Evolutionary conservation across 2,888 invertebrate genomes (phyloP).

Genomic region (Chesias legatella): DNA sequence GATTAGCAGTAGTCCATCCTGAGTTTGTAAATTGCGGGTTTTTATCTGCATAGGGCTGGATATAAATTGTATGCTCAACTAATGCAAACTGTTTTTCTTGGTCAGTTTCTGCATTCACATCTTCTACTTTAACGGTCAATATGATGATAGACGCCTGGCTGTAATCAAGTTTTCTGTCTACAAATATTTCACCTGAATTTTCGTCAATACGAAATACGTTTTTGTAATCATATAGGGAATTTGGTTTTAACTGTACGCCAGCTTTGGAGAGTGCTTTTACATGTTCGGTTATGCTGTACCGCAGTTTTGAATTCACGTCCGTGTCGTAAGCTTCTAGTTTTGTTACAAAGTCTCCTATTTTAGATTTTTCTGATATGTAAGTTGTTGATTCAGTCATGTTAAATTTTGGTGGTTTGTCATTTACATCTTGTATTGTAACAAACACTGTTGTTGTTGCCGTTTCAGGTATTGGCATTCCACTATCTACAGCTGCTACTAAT

Average conservation of each 20-base stretch:
- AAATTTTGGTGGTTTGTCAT: slow-evolving; percentile 91
- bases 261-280: slow-evolving; percentile 87
- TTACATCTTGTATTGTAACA: slow-evolving; percentile 87
- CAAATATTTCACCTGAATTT: slow-evolving; percentile 83
- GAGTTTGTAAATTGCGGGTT: slow-evolving; percentile 87
- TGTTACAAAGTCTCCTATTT: slow-evolving; percentile 82
- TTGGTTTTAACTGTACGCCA: slow-evolving; percentile 84
- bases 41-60: slow-evolving; percentile 88
- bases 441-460: slow-evolving; percentile 88
- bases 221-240: slow-evolving; percentile 82
- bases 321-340: slow-evolving; percentile 85
- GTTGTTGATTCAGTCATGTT: slow-evolving; percentile 82
- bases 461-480: slow-evolving; percentile 86
- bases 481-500: slow-evolving; percentile 87
- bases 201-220: slow-evolving; percentile 85
- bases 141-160: slow-evolving; percentile 87
- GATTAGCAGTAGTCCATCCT: slow-evolving; percentile 86
- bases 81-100: slow-evolving; percentile 82
- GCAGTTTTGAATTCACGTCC: slow-evolving; percentile 84
- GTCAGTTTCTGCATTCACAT: slow-evolving; percentile 85
- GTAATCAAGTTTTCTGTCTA: slow-evolving; percentile 85
- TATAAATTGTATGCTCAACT: slow-evolving; percentile 87
- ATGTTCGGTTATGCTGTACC: slow-evolving; percentile 84
- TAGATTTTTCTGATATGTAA: slow-evolving; percentile 86
- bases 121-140: slow-evolving; percentile 85